Evolutionary conservation across 2,888 invertebrate species (phyloP).

Genomic region (Polydrusus pterygomalis): DNA sequence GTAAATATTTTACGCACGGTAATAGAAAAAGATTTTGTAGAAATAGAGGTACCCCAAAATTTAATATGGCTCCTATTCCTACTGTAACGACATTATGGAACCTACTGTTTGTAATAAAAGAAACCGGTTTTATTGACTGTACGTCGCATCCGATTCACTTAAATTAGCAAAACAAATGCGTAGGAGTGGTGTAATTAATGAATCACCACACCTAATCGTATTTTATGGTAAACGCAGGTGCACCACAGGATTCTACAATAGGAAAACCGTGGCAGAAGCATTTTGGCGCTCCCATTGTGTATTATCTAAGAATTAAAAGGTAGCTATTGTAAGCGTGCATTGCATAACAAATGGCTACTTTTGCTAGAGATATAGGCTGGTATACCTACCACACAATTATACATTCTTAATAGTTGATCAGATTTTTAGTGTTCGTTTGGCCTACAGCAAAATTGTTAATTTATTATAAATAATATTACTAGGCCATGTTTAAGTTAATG

Average conservation of each 20-base stretch:
- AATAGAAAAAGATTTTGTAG: too few species aligned
- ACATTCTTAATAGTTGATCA: too few species aligned
- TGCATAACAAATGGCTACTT: not conserved
- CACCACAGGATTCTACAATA: slow-evolving; percentile 32
- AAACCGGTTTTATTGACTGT: not conserved
- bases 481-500: too few species aligned
- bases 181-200: slow-evolving; percentile 43
- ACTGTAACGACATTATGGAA: too few species aligned
- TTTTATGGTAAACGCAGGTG: slow-evolving; percentile 36
- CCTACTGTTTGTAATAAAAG: not conserved
- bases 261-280: slow-evolving; percentile 3
- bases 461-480: too few species aligned
- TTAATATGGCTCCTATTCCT: too few species aligned
- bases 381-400: not conserved
- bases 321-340: not conserved
- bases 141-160: slow-evolving; percentile 7
- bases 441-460: not conserved
- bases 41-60: too few species aligned
- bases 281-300: slow-evolving; percentile 10
- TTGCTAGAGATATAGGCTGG: not conserved
- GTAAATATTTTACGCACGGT: too few species aligned
- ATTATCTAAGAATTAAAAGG: slow-evolving; percentile 16
- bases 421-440: too few species aligned
- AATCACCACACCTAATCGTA: slow-evolving; percentile 37
- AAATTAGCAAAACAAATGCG: slow-evolving; percentile 20